phyloP scores from a whole-genome alignment of 2,797 vertebrate species.

The Gambelia wislizenii region DNA sequence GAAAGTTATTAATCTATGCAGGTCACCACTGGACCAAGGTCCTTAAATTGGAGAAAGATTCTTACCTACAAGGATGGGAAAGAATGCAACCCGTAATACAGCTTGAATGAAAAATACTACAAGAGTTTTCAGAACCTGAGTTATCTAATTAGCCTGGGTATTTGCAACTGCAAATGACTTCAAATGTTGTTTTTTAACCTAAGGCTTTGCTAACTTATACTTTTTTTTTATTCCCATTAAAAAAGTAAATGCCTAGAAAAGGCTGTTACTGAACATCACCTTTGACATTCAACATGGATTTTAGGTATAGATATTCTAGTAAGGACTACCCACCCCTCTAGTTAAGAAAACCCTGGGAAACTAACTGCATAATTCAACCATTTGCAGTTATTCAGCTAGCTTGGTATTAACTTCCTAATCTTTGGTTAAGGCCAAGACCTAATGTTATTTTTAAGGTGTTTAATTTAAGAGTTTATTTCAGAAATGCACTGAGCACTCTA shows the following conservation, averaged over 20 bases:
- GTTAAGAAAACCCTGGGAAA: constrained; percentile 64
- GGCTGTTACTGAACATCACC: constrained; percentile 66
- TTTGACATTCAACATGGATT: constrained; percentile 72
- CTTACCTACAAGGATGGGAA: constrained; percentile 98
- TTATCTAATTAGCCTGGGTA: constrained; percentile 79
- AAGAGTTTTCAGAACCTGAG: constrained; percentile 79
- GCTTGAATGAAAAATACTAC: constrained; percentile 83
- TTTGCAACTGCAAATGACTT: constrained; percentile 82
- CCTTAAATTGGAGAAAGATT: constrained; percentile 90
- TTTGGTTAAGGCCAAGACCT: constrained; percentile 66
- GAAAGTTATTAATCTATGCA: constrained; percentile 98
- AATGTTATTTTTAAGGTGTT: constrained; percentile 75
- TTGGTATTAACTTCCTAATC: constrained; percentile 65
- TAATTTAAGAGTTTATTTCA: constrained; percentile 78
- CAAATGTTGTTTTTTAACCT: constrained; percentile 72
- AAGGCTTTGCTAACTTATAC: constrained; percentile 79
- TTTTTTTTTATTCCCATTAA: constrained; percentile 69
- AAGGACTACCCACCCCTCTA: constrained; percentile 66
- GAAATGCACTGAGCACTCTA: constrained; percentile 84
- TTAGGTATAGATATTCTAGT: constrained; percentile 72
- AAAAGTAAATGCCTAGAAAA: constrained; percentile 67
- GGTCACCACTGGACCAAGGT: constrained; percentile 84
- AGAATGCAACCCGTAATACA: constrained; percentile 85
- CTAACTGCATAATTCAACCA: constrained; percentile 65
- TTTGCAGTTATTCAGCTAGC: constrained; percentile 69